A percentile compares a stretch with the other conserved stretches of the same genome.
These are phyloP conservation scores for Physocephala rufipes DNA, from an alignment of 2,888 invertebrate genomes.

Conservation along the genomic window DNA sequence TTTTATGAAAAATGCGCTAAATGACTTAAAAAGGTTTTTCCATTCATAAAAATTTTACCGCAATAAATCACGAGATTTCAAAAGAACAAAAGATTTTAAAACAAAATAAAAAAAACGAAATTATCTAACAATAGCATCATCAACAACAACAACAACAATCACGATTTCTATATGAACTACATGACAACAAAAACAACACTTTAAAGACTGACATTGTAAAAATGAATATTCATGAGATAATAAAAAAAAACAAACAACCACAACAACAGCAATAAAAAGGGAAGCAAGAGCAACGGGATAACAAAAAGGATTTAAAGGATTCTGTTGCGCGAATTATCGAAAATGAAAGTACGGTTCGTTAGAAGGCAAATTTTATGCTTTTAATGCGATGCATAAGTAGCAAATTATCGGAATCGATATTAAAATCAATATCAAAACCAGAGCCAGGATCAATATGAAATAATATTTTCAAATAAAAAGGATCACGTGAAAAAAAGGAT, in stretches of 20 bases:
- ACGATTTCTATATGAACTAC: slow-evolving; percentile 16
- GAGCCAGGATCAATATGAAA: neutral
- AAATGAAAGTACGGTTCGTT: slow-evolving; percentile 43
- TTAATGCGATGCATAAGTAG: slow-evolving; percentile 46
- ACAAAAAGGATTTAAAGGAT: neutral
- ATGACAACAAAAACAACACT: neutral
- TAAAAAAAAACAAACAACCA: slow-evolving; percentile 4
- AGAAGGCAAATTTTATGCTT: slow-evolving; percentile 60
- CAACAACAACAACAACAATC: too few relatives aligned
- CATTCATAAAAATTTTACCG: slow-evolving; percentile 42
- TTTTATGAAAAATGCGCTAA: slow-evolving; percentile 47
- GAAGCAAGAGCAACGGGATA: neutral
- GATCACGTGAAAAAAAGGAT: neutral
- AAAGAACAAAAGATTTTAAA: too few relatives aligned
- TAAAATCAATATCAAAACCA: neutral
- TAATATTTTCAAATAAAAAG: too few relatives aligned
- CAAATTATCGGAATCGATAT: slow-evolving; percentile 25
- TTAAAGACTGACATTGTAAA: neutral
- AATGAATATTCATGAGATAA: slow-evolving; percentile 19
- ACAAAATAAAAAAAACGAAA: too few relatives aligned
- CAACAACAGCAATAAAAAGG: neutral
- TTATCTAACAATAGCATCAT: too few relatives aligned
- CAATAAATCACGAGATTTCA: slow-evolving; percentile 48
- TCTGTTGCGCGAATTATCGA: neutral
- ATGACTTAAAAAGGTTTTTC: slow-evolving; percentile 35